Percentiles rank a stretch among this genome's conserved stretches.
Evolutionary conservation across 2,113 vertebrate genomes (phyloP).

Genomic region (Equus przewalskii): DNA sequence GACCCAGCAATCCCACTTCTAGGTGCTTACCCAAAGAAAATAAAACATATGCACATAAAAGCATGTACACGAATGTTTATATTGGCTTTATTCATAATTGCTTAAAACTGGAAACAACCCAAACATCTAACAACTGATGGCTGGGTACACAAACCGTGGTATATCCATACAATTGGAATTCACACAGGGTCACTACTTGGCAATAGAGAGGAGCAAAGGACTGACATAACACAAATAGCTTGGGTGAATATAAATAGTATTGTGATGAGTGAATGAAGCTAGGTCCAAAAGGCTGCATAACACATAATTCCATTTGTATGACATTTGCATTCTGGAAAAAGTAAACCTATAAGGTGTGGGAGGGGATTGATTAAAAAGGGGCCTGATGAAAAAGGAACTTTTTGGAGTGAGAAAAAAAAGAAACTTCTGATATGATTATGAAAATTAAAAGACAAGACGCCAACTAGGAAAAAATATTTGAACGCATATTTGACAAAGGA

Average conservation of each 20-base stretch:
- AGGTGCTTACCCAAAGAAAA: neutral
- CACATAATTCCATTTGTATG: neutral
- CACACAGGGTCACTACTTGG: neutral
- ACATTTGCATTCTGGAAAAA: neutral
- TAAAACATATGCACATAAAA: neutral
- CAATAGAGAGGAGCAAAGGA: neutral
- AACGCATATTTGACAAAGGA: neutral
- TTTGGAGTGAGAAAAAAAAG: neutral
- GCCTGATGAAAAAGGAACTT: neutral
- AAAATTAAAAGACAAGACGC: neutral
- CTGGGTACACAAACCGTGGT: neutral
- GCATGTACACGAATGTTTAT: neutral
- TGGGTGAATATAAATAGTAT: too few relatives aligned
- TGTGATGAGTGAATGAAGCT: too few relatives aligned
- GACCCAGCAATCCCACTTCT: neutral
- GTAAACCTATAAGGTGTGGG: neutral
- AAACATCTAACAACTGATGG: neutral
- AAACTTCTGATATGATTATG: neutral
- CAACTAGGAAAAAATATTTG: neutral
- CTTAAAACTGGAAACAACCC: neutral
- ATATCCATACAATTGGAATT: neutral
- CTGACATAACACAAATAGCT: too few relatives aligned
- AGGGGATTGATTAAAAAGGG: neutral
- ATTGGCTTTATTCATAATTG: neutral
- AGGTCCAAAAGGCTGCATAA: neutral